Percentiles rank a stretch among this genome's conserved stretches.
Evolutionary conservation across 2,113 vertebrate genomes (phyloP).

Genomic region (Albula goreensis): DNA sequence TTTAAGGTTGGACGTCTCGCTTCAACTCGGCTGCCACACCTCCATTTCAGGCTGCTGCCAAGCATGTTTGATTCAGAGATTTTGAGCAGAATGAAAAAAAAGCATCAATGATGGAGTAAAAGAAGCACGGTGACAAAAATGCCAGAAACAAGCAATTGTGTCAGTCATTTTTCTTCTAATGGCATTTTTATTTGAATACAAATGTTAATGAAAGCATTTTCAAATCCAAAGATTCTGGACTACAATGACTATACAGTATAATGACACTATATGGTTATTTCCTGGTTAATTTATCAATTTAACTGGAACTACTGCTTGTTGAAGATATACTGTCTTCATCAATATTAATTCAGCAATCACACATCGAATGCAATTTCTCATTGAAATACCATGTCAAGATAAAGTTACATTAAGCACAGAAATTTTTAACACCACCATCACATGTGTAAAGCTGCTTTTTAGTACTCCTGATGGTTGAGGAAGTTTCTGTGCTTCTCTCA

Average conservation of each 20-base stretch:
- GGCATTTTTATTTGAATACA: no score
- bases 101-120: constrained; percentile 27
- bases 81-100: neutral
- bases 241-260: no score
- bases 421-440: neutral
- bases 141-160: neutral
- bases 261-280: no score
- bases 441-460: neutral
- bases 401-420: neutral
- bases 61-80: constrained; percentile 39
- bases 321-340: no score
- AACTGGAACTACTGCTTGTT: no score
- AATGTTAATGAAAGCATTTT: no score
- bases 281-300: no score
- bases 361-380: neutral
- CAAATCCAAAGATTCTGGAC: no score
- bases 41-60: constrained; percentile 36
- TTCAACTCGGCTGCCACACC: constrained; percentile 20
- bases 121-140: neutral
- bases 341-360: neutral
- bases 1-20: neutral
- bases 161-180: no score
- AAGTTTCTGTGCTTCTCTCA: constrained; percentile 34
- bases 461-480: neutral
- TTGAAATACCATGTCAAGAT: neutral